phyloP scores from a whole-genome alignment of 2,888 invertebrate genomes.

The Lapara coniferarum region DNA sequence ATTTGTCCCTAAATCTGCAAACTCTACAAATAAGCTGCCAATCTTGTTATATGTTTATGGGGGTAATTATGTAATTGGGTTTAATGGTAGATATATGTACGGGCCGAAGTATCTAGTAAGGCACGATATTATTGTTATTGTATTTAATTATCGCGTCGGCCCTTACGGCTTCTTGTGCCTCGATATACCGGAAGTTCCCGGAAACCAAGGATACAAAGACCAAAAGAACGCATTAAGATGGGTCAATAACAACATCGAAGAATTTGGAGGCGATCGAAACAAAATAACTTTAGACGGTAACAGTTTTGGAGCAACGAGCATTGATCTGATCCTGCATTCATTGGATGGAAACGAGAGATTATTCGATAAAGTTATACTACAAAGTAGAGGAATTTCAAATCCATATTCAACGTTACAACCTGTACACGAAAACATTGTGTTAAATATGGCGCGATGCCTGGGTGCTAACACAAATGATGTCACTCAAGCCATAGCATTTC shows the following conservation, averaged over 20 bases:
- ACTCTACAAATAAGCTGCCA: conserved; percentile 20
- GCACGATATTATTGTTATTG: conserved; percentile 44
- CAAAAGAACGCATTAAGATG: conserved; percentile 48
- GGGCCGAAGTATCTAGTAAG: conserved; percentile 44
- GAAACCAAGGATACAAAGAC: conserved; percentile 51
- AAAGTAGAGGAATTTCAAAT: not conserved
- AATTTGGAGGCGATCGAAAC: conserved; percentile 48
- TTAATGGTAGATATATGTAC: conserved; percentile 37
- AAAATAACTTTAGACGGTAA: conserved; percentile 47
- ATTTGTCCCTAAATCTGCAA: conserved; percentile 26
- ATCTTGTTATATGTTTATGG: conserved; percentile 28
- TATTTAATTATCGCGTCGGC: conserved; percentile 41
- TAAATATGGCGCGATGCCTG: conserved; percentile 20
- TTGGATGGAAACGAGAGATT: conserved; percentile 34
- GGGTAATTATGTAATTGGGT: conserved; percentile 34
- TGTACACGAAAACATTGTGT: not conserved
- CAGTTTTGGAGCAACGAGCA: conserved; percentile 42
- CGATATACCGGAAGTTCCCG: conserved; percentile 39
- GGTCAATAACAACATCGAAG: conserved; percentile 47
- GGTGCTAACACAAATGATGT: conserved; percentile 16
- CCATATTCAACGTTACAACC: not conserved
- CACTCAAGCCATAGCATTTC: conserved; percentile 3
- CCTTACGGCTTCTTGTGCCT: conserved; percentile 43
- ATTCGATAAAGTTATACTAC: conserved; percentile 41
- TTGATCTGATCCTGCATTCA: conserved; percentile 39